Evolutionary conservation across 2,888 invertebrate species (phyloP), one percentile per base, ranked within the genome.

Genomic region (Dryobota labecula): DNA sequence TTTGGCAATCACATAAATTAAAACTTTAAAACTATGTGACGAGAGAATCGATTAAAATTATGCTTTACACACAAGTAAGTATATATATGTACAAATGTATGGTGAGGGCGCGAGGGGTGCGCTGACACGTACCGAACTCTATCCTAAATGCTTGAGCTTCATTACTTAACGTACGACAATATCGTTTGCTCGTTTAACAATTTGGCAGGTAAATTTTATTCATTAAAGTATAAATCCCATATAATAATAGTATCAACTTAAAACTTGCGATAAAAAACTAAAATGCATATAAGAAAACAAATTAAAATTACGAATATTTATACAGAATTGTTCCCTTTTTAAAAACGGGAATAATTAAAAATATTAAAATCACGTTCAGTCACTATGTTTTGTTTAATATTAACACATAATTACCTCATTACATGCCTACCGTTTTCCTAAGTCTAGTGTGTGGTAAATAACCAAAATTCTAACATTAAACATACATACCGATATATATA

Each of bases 1-100:
- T 96, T 96, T 96, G 95, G 95, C 96, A 94, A 95, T 94, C 95
- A 95, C 94, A 94, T 95, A 95, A 95, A 95, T 95, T 94, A 95
- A 94, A 94, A 87, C 92, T 93, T 95, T 95, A 95, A 94, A 94
- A 95, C 95, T 95, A 95, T 95, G 94, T 95, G 95, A 95, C 95
- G 94, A 95, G 94, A 94, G 94, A 94, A 92, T 94, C 90, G 92
- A 94, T 95, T 95, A 95, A 94, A 95, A 95, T 95, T 95, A 95
- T 95, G 94, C 94, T 94, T 94, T 95, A 95, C 94, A 95, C 94
- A 94, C 93, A 93, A 94, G 94, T 94, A 94, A 92, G 92, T 94
- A 94, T 94, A 94, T 93, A 93, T 94, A 94, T 91, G 90, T 92
- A 90, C 85, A 85, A 82, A 82, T 83, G 82, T 80, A 80, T 78